A percentile compares a stretch with the other conserved stretches of the same genome.
Conservation (phyloP, 2,888 invertebrate species). For the Thalpophila matura region DNA sequence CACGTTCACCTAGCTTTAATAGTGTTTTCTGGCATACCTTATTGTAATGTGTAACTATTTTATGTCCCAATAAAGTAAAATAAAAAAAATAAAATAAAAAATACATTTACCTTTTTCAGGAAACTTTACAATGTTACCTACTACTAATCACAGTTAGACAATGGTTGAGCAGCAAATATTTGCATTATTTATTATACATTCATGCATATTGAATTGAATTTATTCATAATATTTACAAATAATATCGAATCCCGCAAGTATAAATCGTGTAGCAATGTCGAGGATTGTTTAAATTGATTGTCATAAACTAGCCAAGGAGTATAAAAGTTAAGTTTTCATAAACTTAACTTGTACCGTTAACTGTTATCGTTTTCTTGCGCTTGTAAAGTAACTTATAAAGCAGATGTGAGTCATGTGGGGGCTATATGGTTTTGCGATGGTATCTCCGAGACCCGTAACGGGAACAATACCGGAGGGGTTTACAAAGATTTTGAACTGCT, state of each 20-base stretch:
- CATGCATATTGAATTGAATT: too few species aligned
- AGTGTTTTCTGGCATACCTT: too few species aligned
- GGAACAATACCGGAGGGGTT: constrained; percentile 21
- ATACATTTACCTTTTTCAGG: too few species aligned
- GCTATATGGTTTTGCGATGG: constrained; percentile 4
- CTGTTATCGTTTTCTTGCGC: constrained; percentile 35
- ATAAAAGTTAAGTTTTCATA: constrained; percentile 37
- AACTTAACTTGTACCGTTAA: constrained; percentile 28
- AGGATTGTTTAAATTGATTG: constrained; percentile 14
- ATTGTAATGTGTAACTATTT: too few species aligned
- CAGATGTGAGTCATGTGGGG: constrained; percentile 10
- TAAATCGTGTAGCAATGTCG: not conserved
- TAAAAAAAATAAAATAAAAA: too few species aligned
- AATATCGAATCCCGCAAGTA: not conserved
- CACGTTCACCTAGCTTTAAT: too few species aligned
- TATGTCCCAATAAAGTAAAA: too few species aligned
- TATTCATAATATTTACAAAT: constrained; percentile 1
- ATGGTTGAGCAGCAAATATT: too few species aligned
- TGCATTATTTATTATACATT: too few species aligned
- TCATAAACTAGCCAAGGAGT: not conserved
- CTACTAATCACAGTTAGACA: too few species aligned
- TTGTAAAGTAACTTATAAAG: constrained; percentile 35
- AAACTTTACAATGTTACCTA: too few species aligned
- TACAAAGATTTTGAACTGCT: constrained; percentile 14
- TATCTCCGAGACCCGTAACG: constrained; percentile 23